A percentile compares a stretch with the other conserved stretches of the same genome.
phyloP scores from a whole-genome alignment of 2,797 vertebrate species.

The Morus bassanus region DNA sequence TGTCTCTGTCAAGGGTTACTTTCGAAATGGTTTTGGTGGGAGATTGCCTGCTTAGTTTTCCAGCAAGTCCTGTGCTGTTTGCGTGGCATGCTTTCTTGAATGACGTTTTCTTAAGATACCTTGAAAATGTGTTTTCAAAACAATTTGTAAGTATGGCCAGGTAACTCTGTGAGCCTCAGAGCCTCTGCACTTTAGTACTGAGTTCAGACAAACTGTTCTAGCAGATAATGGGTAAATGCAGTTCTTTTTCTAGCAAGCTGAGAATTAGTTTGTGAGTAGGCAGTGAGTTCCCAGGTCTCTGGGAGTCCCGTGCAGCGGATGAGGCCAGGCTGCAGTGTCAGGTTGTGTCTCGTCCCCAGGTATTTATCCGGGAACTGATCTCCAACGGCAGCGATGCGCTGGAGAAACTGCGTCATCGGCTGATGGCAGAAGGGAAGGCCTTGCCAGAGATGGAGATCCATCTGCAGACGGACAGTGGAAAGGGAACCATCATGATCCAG shows the following conservation, averaged over 20 bases:
- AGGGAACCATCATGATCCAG: constrained; percentile 93
- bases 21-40: background rate
- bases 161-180: background rate
- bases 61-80: background rate
- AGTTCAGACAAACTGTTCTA: background rate
- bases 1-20: background rate
- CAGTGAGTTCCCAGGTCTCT: background rate
- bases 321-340: background rate
- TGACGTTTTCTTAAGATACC: background rate
- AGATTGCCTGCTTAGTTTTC: background rate
- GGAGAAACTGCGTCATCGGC: constrained; percentile 90
- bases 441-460: constrained; percentile 92
- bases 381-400: constrained; percentile 94
- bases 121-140: background rate
- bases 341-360: constrained; percentile 69
- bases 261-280: background rate
- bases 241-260: background rate
- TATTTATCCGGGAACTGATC: constrained; percentile 96
- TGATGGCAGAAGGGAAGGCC: constrained; percentile 80
- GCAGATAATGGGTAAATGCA: background rate
- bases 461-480: constrained; percentile 84
- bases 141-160: background rate
- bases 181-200: background rate
- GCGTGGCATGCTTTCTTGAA: background rate
- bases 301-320: background rate